Conservation (phyloP, 1,140 invertebrate species). For the Mesaphorura yosii region DNA sequence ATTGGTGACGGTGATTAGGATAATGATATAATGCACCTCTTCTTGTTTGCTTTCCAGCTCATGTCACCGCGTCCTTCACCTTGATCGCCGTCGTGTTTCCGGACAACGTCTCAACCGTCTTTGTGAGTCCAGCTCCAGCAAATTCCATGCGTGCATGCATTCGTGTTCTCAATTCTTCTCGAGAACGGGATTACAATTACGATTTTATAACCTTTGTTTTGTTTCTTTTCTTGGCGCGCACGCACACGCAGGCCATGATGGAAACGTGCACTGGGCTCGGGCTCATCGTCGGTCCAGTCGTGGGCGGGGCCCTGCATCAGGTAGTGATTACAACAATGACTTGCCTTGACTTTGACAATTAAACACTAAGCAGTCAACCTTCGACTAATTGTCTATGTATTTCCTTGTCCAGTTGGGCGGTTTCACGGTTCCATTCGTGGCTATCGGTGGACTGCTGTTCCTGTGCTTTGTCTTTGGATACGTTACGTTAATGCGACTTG, state of each 20-base stretch:
- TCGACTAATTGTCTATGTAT: too few species aligned
- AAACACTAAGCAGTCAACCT: background rate
- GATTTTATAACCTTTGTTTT: background rate
- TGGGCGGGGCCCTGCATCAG: constrained; percentile 67
- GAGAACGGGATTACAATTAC: too few species aligned
- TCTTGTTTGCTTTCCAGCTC: too few species aligned
- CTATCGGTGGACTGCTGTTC: constrained; percentile 44
- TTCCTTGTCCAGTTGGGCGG: constrained; percentile 44
- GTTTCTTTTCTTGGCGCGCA: background rate
- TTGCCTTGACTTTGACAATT: background rate
- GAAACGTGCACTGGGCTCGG: constrained; percentile 7
- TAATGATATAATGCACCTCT: too few species aligned
- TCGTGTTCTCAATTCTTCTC: too few species aligned
- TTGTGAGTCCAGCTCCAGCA: too few species aligned
- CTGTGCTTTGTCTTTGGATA: constrained; percentile 38
- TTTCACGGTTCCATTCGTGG: constrained; percentile 48
- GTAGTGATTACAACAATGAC: constrained; percentile 32
- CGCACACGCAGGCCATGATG: constrained; percentile 1
- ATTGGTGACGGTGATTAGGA: too few species aligned
- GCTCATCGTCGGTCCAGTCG: constrained; percentile 68
- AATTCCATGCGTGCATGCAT: too few species aligned
- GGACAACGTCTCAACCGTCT: constrained; percentile 72
- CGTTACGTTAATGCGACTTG: constrained; percentile 31
- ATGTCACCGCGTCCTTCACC: constrained; percentile 80
- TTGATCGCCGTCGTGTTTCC: constrained; percentile 91